Base-by-base conservation (phyloP, 2,113 vertebrate genomes). In the Cebidichthys violaceus region DNA sequence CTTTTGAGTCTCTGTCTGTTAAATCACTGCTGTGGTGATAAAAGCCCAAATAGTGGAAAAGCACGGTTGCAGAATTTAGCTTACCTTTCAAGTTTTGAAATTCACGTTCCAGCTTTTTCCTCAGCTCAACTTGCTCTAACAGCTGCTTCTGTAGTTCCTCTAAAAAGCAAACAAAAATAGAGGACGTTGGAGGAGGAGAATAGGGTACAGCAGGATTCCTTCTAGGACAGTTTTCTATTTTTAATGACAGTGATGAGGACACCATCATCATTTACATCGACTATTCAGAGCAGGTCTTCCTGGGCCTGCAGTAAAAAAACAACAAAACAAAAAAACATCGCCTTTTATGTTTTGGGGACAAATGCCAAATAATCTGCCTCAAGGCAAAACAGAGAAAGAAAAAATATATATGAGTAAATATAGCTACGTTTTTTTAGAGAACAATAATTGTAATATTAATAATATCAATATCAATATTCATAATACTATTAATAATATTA, bases 11-110 rank as follows among this genome's bases (percentile, higher is more conserved):
- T 47, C 43, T 37, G 6, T 70, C 24, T 29, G 4, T 66, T 8
- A 78, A 60, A 55, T 60, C 52, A 35, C 39, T 43, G 4, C 10
- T 62, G 11, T 15, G 2, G 43, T 6, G 5, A 52, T 43, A 70
- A 70, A 69, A 70, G 37, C 9, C 17, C 41, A 43, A 60, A 18
- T 7, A 60, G 43, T 39, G 70, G 1, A 4, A 50, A 17, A 62
- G 47, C 65, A 70, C 66, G 61, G 60, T 22, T 33, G 62, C 47
- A 86, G 43, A 57, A 43, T 60, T 75, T 20, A 35, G 24, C 88
- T 85, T 96, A 99, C 98, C 98, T 97, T 99, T 99, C 78, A 99
- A 94, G 89, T 96, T 96, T 87, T 99, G 98, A 93, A 99, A 99
- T 91, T 99, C 98, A 43, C 97, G 94, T 85, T 99, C 98, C 91